phyloP scores from a whole-genome alignment of 2,888 invertebrate species.

The Eudasyphora cyanicolor region DNA sequence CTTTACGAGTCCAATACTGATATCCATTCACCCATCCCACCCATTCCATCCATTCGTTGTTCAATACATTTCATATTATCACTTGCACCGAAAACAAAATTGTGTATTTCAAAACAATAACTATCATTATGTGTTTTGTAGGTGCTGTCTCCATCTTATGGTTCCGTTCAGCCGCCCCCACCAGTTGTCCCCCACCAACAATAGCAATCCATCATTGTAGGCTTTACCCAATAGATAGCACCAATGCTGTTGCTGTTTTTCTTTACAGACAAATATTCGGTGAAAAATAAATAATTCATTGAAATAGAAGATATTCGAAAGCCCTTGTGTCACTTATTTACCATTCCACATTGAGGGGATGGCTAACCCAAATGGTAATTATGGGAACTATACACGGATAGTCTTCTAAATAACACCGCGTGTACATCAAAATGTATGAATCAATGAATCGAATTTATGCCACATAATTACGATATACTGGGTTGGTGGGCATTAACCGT shows the following conservation, averaged over 20 bases:
- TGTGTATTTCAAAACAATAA: not conserved
- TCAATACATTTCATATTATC: not conserved
- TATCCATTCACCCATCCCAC: not conserved
- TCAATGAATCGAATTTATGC: too few relatives aligned
- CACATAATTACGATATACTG: too few relatives aligned
- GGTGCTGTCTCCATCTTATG: not conserved
- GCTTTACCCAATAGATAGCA: constrained; percentile 21
- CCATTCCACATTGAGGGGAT: too few relatives aligned
- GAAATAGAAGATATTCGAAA: too few relatives aligned
- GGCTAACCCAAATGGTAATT: too few relatives aligned
- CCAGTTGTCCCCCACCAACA: constrained; percentile 7
- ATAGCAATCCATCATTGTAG: constrained; percentile 53
- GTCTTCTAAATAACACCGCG: too few relatives aligned
- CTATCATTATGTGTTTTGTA: not conserved
- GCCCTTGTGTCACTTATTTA: too few relatives aligned
- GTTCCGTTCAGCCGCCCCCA: not conserved
- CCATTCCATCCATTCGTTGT: not conserved
- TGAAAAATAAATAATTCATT: too few relatives aligned
- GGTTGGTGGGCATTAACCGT: too few relatives aligned
- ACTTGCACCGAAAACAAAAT: not conserved
- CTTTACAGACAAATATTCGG: too few relatives aligned
- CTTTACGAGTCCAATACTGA: constrained; percentile 15
- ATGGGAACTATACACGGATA: too few relatives aligned
- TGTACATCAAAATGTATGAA: too few relatives aligned
- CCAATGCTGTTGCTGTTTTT: not conserved